Conservation (phyloP, 2,113 vertebrate species). For the Romanogobio albipinnatus region DNA sequence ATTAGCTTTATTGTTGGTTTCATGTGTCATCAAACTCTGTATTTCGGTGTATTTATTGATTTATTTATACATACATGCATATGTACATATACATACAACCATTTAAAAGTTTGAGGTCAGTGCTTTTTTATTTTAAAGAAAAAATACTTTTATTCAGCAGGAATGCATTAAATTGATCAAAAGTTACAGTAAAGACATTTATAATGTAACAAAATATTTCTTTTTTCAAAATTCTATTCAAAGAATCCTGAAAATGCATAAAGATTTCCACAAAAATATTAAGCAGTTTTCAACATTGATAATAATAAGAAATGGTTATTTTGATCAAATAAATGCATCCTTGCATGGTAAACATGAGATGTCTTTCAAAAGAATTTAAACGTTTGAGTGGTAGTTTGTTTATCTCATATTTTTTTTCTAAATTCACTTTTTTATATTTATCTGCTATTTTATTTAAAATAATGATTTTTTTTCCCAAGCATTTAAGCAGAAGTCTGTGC, state of each 20-base stretch:
- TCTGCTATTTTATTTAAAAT: background rate
- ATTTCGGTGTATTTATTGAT: background rate
- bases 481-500: background rate
- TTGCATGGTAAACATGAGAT: background rate
- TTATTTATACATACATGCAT: background rate
- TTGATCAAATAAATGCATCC: background rate
- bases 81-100: too few species aligned
- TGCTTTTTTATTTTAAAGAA: background rate
- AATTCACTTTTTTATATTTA: background rate
- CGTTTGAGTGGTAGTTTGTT: too few species aligned
- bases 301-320: background rate
- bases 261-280: too few species aligned
- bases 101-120: background rate
- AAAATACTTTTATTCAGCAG: background rate
- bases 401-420: background rate
- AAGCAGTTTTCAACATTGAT: too few species aligned
- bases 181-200: background rate
- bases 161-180: background rate
- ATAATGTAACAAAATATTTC: background rate
- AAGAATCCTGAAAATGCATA: too few species aligned
- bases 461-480: background rate
- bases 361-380: background rate
- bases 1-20: background rate
- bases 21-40: background rate
- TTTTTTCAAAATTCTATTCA: too few species aligned